Evolutionary conservation across 2,888 invertebrate species (phyloP).

Genomic region (Melieria omissa): DNA sequence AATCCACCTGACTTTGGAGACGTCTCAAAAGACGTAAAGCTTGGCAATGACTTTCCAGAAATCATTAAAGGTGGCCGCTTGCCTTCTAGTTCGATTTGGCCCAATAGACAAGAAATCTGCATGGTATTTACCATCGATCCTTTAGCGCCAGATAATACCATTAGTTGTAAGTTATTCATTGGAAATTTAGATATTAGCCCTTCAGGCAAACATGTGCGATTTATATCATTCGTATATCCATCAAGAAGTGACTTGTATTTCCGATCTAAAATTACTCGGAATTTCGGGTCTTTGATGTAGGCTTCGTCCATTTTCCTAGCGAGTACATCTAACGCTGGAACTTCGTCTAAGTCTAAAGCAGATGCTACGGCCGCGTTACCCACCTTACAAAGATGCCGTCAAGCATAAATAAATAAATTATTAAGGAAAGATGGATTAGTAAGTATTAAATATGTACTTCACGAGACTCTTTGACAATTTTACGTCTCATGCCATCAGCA

Average conservation of each 20-base stretch:
- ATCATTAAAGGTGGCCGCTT: slow-evolving; percentile 95
- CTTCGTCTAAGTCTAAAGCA: slow-evolving; percentile 76
- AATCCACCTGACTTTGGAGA: slow-evolving; percentile 95
- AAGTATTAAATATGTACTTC: slow-evolving; percentile 45
- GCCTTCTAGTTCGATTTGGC: slow-evolving; percentile 99
- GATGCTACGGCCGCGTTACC: slow-evolving; percentile 75
- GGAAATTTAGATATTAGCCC: slow-evolving; percentile 92
- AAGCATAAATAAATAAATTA: background rate
- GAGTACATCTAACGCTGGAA: slow-evolving; percentile 71
- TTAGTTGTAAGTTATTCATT: slow-evolving; percentile 94
- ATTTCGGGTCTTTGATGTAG: slow-evolving; percentile 78
- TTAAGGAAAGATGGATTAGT: background rate
- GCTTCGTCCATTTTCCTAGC: slow-evolving; percentile 77
- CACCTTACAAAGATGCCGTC: slow-evolving; percentile 53
- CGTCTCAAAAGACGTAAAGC: slow-evolving; percentile 88
- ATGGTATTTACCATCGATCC: slow-evolving; percentile 98
- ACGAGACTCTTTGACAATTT: slow-evolving; percentile 75
- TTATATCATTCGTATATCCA: slow-evolving; percentile 89
- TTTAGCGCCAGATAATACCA: slow-evolving; percentile 99
- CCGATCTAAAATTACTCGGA: slow-evolving; percentile 82
- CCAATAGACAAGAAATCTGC: slow-evolving; percentile 97
- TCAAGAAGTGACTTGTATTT: slow-evolving; percentile 86
- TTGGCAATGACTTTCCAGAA: slow-evolving; percentile 85
- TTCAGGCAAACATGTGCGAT: slow-evolving; percentile 82
- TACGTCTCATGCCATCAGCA: slow-evolving; percentile 79